These are phyloP conservation scores for Corbicula japonica DNA, from an alignment of 2,888 invertebrate species.

Conservation along the genomic window DNA sequence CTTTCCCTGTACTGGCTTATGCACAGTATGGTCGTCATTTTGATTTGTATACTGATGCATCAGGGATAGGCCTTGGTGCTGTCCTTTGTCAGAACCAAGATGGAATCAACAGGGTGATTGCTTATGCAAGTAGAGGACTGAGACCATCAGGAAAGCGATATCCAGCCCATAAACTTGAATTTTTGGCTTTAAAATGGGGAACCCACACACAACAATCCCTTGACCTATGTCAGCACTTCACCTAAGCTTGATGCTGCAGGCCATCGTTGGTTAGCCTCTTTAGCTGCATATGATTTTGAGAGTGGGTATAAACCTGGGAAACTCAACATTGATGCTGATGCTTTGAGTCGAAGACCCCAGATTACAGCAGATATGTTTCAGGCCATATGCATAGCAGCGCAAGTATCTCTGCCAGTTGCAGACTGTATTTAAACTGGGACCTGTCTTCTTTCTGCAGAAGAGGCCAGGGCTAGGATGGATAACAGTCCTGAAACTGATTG, in stretches of 20 bases:
- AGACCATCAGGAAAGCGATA: slow-evolving; percentile 15
- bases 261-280: slow-evolving; percentile 5
- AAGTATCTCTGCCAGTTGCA: too few relatives aligned
- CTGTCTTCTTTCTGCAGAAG: too few relatives aligned
- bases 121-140: slow-evolving; percentile 46
- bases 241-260: slow-evolving; percentile 9
- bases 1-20: slow-evolving; percentile 48
- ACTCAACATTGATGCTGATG: neutral
- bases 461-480: too few relatives aligned
- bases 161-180: slow-evolving; percentile 49
- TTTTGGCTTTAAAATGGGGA: slow-evolving; percentile 40
- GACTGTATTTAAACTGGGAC: too few relatives aligned
- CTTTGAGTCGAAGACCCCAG: neutral
- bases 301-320: neutral
- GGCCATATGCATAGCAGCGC: too few relatives aligned
- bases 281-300: neutral
- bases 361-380: too few relatives aligned
- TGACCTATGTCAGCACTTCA: neutral
- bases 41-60: slow-evolving; percentile 45
- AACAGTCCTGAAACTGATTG: too few relatives aligned
- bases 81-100: slow-evolving; percentile 54
- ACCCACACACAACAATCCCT: neutral
- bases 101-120: slow-evolving; percentile 32
- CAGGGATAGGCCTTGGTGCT: slow-evolving; percentile 37
- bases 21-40: slow-evolving; percentile 46